Evolutionary conservation across 2,888 invertebrate genomes (phyloP).

Genomic region (Proisotoma minuta): DNA sequence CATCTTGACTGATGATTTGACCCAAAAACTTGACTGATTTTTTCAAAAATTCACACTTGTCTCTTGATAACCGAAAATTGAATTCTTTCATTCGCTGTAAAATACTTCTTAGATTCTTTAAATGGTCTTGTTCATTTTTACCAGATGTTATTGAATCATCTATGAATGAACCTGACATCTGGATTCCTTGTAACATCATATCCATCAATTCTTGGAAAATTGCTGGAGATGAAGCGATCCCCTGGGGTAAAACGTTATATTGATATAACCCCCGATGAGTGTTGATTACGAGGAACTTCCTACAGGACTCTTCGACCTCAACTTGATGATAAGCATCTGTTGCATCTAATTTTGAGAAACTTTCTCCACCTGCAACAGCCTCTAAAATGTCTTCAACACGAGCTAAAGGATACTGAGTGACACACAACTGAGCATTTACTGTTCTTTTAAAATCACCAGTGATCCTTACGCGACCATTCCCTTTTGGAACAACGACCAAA

Average conservation of each 20-base stretch:
- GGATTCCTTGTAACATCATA: constrained; percentile 47
- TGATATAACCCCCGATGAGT: constrained; percentile 49
- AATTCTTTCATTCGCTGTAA: constrained; percentile 40
- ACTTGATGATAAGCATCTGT: constrained; percentile 50
- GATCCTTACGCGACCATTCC: constrained; percentile 48
- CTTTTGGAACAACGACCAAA: constrained; percentile 50
- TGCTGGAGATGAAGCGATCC: constrained; percentile 50
- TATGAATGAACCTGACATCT: constrained; percentile 45
- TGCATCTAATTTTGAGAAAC: constrained; percentile 50
- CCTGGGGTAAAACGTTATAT: constrained; percentile 49
- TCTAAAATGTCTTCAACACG: constrained; percentile 43
- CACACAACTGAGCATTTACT: constrained; percentile 45
- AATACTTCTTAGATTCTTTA: constrained; percentile 41
- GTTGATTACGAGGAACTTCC: constrained; percentile 47
- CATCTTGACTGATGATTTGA: constrained; percentile 48
- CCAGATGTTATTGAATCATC: constrained; percentile 49
- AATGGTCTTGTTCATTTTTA: constrained; percentile 38
- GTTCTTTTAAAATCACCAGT: constrained; percentile 49
- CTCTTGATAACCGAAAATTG: constrained; percentile 46
- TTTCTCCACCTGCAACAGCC: constrained; percentile 44
- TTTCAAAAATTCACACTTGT: constrained; percentile 49
- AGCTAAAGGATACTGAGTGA: constrained; percentile 47
- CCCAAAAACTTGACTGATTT: constrained; percentile 48
- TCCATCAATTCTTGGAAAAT: constrained; percentile 50
- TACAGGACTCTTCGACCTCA: constrained; percentile 46